Percentiles rank a stretch among this genome's conserved stretches.
These are phyloP conservation scores for Brachypalpus laphriformis DNA, from an alignment of 2,888 invertebrate genomes.

Conservation along the genomic window DNA sequence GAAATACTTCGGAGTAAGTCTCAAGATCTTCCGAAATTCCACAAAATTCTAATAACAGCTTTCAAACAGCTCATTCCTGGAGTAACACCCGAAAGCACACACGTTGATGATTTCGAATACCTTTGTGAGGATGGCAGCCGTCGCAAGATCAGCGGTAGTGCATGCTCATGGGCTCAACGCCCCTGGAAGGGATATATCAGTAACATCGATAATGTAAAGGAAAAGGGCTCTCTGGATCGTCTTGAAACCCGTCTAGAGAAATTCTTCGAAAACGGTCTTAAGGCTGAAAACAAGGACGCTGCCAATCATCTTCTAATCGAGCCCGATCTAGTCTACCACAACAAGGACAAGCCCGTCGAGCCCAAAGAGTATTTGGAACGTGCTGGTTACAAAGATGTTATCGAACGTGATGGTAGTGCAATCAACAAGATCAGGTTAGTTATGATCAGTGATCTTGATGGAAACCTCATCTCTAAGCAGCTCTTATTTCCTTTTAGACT, in stretches of 20 bases:
- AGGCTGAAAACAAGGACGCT: constrained; percentile 79
- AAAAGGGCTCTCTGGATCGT: constrained; percentile 78
- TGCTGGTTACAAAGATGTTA: constrained; percentile 88
- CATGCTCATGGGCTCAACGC: constrained; percentile 92
- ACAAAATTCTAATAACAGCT: background rate
- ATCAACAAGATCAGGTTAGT: constrained; percentile 85
- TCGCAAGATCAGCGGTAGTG: constrained; percentile 86
- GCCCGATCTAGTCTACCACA: constrained; percentile 83
- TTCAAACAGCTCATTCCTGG: constrained; percentile 86
- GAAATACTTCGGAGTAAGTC: constrained; percentile 89
- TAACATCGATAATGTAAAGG: constrained; percentile 84
- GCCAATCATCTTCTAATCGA: constrained; percentile 85
- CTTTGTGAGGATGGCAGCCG: constrained; percentile 91
- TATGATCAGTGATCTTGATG: background rate
- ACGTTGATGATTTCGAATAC: constrained; percentile 88
- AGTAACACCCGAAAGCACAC: constrained; percentile 85
- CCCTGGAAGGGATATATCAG: constrained; percentile 93
- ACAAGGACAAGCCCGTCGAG: constrained; percentile 83
- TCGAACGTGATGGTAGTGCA: constrained; percentile 89
- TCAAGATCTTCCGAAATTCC: background rate
- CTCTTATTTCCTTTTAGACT: constrained; percentile 82
- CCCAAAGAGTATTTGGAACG: constrained; percentile 86
- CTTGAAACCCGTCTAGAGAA: constrained; percentile 80
- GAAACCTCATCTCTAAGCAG: constrained; percentile 33
- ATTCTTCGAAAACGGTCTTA: constrained; percentile 81